A percentile compares a stretch with the other conserved stretches of the same genome.
These are phyloP conservation scores for Rhyacophila evoluta DNA, from an alignment of 2,888 invertebrate species.

Conservation along the genomic window DNA sequence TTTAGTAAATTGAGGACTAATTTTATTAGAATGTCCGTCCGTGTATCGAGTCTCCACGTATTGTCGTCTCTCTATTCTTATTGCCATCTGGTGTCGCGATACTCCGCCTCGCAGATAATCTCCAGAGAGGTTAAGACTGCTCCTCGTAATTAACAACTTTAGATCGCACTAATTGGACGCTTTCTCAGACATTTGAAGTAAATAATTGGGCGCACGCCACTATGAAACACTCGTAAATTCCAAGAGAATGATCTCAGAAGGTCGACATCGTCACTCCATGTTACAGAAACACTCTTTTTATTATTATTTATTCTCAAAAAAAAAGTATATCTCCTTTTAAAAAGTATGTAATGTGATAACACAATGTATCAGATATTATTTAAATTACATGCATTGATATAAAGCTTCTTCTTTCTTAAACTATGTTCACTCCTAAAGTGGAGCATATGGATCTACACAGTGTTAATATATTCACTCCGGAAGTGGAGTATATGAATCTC, in stretches of 20 bases:
- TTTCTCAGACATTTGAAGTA: constrained; percentile 53
- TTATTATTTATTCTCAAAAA: too few relatives aligned
- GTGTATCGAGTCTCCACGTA: neutral
- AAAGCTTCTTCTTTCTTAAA: too few relatives aligned
- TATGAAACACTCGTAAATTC: neutral
- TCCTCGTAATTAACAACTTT: constrained; percentile 54
- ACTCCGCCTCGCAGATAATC: constrained; percentile 42
- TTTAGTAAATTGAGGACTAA: too few relatives aligned
- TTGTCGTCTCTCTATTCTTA: neutral
- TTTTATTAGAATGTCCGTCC: too few relatives aligned
- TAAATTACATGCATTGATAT: too few relatives aligned
- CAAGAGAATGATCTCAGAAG: neutral
- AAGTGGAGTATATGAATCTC: too few relatives aligned
- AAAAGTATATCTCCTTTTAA: too few relatives aligned
- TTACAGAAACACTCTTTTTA: neutral
- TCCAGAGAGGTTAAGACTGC: constrained; percentile 45
- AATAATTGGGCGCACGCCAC: constrained; percentile 45
- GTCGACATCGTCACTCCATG: neutral
- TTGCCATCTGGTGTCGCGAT: neutral
- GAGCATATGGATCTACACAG: too few relatives aligned
- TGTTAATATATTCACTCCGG: too few relatives aligned
- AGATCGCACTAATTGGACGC: constrained; percentile 54
- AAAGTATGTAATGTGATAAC: too few relatives aligned
- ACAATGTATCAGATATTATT: too few relatives aligned
- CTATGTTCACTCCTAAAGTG: too few relatives aligned